Evolutionary conservation across 2,888 invertebrate species (phyloP), one percentile per base, ranked within the genome.

Genomic region (Octodonta nipae): DNA sequence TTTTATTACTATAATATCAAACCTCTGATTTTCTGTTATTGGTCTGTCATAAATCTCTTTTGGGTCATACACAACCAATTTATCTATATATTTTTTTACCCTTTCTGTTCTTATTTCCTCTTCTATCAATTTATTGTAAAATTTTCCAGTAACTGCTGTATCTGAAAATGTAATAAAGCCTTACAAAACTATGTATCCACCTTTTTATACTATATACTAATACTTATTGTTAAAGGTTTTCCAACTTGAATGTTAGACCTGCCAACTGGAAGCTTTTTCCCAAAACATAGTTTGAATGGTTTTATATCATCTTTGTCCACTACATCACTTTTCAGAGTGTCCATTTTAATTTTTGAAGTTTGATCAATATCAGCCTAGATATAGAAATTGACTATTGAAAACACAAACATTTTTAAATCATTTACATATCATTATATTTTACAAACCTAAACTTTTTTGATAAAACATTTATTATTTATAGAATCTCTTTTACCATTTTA

Each of bases 21-120:
- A n/a, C 62, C 38, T 50, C 51, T 64, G 62, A 40, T 60, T 63
- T 53, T 63, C 63, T 15, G 62, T 60, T 13, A 47, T 40, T 4
- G 59, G 57, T 15, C 43, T 34, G 8, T 32, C 24, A 35, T 52
- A 55, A 43, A 53, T 58, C 38, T 61, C 53, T 20, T 46, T 39
- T 1, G 58, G 58, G 5, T 50, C 49, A 15, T 43, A 33, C 7
- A 46, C 44, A 37, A 49, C 48, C 28, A 63, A 46, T 33, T 50
- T 47, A 11, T 54, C 34, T 3, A 56, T 42, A 33, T 54, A 49
- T 37, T 49, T 45, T 16, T 53, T 41, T 1, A 57, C 42, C 16
- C 49, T 34, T 26, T 49, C 40, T 22, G 44, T 32, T 14, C 44
- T 32, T 10, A 43, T 31, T 7, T 44, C 36, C 15, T 45, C 40